Evolutionary conservation across 2,888 invertebrate species (phyloP).

Genomic region (Acronicta aceris): DNA sequence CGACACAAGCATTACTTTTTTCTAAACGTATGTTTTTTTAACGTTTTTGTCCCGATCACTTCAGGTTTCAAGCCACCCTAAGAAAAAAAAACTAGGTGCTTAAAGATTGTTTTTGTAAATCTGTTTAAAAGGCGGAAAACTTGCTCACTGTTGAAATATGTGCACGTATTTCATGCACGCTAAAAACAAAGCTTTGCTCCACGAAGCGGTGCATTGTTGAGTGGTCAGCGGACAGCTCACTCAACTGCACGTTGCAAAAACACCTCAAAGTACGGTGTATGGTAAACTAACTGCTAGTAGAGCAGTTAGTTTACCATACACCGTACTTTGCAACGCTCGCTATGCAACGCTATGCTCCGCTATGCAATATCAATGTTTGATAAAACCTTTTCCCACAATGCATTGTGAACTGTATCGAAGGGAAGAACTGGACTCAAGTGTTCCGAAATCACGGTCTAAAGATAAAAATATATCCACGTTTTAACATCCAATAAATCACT

Average conservation of each 20-base stretch:
- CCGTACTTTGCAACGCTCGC: too few species aligned
- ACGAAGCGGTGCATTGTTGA: conserved; percentile 4
- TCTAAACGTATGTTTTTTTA: too few species aligned
- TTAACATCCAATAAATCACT: conserved; percentile 24
- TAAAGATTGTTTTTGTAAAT: too few species aligned
- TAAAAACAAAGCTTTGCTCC: conserved; percentile 8
- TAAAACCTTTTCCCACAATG: too few species aligned
- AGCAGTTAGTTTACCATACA: not conserved
- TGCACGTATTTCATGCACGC: conserved; percentile 11
- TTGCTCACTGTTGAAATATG: not conserved
- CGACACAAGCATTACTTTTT: too few species aligned
- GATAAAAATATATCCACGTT: conserved; percentile 11
- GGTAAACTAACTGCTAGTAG: conserved; percentile 2
- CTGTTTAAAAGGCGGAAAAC: conserved; percentile 7
- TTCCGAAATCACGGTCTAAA: too few species aligned
- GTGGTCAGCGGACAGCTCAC: conserved; percentile 11
- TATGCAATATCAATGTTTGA: too few species aligned
- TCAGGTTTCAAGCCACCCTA: too few species aligned
- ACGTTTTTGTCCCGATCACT: too few species aligned
- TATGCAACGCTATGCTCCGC: too few species aligned
- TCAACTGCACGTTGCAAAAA: conserved; percentile 29
- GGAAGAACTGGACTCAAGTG: too few species aligned
- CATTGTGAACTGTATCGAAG: too few species aligned
- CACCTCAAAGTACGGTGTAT: conserved; percentile 21
- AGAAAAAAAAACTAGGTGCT: not conserved